Conservation (phyloP, 2,797 vertebrate genomes). For the Lepus oiostolus region DNA sequence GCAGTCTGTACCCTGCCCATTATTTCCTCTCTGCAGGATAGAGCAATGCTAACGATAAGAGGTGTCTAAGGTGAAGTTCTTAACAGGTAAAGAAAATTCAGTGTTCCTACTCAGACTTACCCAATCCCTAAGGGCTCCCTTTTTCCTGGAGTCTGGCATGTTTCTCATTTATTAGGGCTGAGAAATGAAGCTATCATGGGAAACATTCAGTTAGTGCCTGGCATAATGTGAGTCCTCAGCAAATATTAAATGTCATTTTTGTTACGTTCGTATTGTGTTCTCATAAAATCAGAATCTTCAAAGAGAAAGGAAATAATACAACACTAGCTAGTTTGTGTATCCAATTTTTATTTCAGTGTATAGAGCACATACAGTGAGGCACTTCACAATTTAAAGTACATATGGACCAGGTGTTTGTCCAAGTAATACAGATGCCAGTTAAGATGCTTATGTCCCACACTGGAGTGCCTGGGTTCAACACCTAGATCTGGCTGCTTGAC, state of each 20-base stretch:
- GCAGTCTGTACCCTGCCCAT: too few relatives aligned
- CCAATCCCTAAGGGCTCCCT: rapidly evolving
- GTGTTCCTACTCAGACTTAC: not conserved
- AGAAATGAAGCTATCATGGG: not conserved
- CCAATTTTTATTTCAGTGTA: not conserved
- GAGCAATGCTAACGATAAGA: too few relatives aligned
- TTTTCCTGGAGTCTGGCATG: not conserved
- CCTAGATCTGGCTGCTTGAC: too few relatives aligned
- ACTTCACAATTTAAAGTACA: not conserved
- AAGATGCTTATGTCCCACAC: too few relatives aligned
- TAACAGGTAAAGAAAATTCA: not conserved
- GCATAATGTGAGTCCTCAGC: not conserved
- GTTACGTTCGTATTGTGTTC: not conserved
- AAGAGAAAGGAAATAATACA: not conserved
- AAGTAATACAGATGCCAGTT: too few relatives aligned
- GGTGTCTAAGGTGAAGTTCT: not conserved
- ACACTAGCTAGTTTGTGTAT: not conserved
- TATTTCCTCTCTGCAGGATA: too few relatives aligned
- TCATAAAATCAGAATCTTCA: not conserved
- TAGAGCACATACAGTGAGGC: not conserved
- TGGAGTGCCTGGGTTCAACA: too few relatives aligned
- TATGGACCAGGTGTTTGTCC: too few relatives aligned
- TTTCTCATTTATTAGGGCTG: not conserved
- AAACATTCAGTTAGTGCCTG: not conserved
- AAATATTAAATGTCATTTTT: not conserved